A percentile compares a stretch with the other conserved stretches of the same genome.
phyloP scores from a whole-genome alignment of 2,113 vertebrate genomes.

The Actinemys pallida region DNA sequence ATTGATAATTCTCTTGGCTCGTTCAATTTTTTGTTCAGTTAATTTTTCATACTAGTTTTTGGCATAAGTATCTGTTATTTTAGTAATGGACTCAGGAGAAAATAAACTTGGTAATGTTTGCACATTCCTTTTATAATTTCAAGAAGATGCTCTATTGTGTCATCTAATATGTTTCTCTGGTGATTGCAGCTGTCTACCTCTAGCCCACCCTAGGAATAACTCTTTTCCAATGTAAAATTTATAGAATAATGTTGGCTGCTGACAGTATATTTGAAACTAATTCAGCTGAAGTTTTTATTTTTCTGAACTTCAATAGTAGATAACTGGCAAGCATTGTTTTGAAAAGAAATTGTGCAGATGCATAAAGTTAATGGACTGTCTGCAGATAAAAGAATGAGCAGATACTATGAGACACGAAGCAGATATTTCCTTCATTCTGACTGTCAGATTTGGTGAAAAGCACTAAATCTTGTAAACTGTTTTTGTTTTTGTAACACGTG shows the following conservation, averaged over 20 bases:
- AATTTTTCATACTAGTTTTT: not conserved
- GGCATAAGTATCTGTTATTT: not conserved
- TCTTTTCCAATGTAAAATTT: not conserved
- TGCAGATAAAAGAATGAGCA: not conserved
- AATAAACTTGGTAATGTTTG: not conserved
- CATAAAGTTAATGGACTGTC: not conserved
- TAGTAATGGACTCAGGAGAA: no score
- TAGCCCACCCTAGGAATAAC: not conserved
- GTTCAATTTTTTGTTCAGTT: not conserved
- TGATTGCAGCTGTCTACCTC: not conserved
- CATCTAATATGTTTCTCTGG: fast-evolving
- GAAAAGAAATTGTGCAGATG: not conserved
- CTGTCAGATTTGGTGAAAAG: not conserved
- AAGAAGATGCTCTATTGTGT: not conserved
- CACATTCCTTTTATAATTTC: not conserved
- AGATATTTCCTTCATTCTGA: not conserved
- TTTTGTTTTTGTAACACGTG: not conserved
- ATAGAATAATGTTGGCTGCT: not conserved
- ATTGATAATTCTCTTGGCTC: fast-evolving
- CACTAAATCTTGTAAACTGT: fast-evolving
- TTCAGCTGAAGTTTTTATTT: not conserved
- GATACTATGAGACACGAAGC: fast-evolving
- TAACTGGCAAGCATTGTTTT: not conserved
- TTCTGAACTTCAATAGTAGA: not conserved
- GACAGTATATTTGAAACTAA: not conserved